Conservation (phyloP, 2,113 vertebrate species). For the Polypterus senegalus region DNA sequence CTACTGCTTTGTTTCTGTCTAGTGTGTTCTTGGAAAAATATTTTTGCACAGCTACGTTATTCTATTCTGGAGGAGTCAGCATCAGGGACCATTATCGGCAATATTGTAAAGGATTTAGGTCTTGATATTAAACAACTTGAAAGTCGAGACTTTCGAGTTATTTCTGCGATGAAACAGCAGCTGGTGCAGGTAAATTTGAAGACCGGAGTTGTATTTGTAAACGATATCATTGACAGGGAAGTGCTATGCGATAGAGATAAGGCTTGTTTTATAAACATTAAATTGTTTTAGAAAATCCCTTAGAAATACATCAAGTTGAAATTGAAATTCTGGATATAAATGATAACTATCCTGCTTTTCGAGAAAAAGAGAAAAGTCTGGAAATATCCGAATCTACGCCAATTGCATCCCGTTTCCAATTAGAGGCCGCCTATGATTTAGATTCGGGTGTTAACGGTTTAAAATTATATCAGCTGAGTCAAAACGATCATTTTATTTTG, state of each 20-base stretch:
- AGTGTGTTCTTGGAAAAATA: neutral
- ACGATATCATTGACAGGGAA: conserved; percentile 25
- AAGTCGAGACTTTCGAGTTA: conserved; percentile 19
- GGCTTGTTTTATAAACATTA: conserved; percentile 18
- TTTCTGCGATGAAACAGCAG: conserved; percentile 18
- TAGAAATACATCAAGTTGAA: conserved; percentile 27
- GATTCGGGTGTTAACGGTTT: conserved; percentile 21
- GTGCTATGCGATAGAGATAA: conserved; percentile 17
- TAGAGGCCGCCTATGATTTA: conserved; percentile 20
- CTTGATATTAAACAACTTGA: neutral
- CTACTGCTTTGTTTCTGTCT: too few species aligned
- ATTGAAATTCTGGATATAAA: conserved; percentile 27
- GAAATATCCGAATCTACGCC: conserved; percentile 18
- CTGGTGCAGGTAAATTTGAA: conserved; percentile 24
- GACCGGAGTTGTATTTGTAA: conserved; percentile 19
- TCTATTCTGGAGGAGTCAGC: conserved; percentile 13
- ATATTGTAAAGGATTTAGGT: conserved; percentile 14
- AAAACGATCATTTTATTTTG: conserved; percentile 25
- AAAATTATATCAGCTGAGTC: conserved; percentile 19
- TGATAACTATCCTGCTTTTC: conserved; percentile 24
- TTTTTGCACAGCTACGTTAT: conserved; percentile 5
- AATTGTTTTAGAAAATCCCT: conserved; percentile 24
- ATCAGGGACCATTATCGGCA: conserved; percentile 3
- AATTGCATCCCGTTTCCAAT: conserved; percentile 16
- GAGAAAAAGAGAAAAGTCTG: conserved; percentile 14